A percentile compares a stretch with the other conserved stretches of the same genome.
These are phyloP conservation scores for Drosophila paracracens DNA, from an alignment of 2,888 invertebrate genomes.

Conservation along the genomic window DNA sequence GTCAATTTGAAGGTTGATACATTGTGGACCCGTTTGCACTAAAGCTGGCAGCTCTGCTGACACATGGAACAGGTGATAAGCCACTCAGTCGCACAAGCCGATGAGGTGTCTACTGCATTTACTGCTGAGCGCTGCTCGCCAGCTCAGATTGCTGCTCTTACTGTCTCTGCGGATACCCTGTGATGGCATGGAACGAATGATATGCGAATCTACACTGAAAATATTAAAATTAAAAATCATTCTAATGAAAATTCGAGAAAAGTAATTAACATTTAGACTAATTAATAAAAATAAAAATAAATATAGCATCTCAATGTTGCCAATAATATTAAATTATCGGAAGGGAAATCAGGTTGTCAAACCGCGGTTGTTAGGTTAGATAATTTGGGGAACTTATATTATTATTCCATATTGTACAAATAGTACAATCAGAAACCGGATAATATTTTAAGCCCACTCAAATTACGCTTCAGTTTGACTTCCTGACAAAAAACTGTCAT, in stretches of 20 bases:
- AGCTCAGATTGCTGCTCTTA: constrained; percentile 4
- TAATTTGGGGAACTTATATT: background rate
- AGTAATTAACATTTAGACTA: fast-evolving
- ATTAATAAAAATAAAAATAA: background rate
- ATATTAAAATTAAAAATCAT: background rate
- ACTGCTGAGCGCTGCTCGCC: background rate
- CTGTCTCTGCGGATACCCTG: constrained; percentile 14
- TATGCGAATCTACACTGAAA: background rate
- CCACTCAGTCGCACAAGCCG: constrained; percentile 61
- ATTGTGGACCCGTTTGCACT: constrained; percentile 58
- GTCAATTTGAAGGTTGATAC: constrained; percentile 79
- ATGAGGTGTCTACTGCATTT: constrained; percentile 55
- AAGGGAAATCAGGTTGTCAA: background rate
- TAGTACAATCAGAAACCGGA: background rate
- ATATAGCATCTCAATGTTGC: fast-evolving
- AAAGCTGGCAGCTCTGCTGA: constrained; percentile 66
- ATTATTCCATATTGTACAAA: background rate
- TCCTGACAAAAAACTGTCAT: background rate
- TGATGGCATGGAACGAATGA: background rate
- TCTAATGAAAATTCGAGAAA: background rate
- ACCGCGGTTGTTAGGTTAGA: background rate
- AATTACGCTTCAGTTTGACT: background rate
- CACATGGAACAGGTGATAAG: constrained; percentile 74
- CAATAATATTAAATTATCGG: background rate
- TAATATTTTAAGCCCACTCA: too few relatives aligned